phyloP scores from a whole-genome alignment of 1,140 invertebrate genomes.

The Chironomus tepperi region DNA sequence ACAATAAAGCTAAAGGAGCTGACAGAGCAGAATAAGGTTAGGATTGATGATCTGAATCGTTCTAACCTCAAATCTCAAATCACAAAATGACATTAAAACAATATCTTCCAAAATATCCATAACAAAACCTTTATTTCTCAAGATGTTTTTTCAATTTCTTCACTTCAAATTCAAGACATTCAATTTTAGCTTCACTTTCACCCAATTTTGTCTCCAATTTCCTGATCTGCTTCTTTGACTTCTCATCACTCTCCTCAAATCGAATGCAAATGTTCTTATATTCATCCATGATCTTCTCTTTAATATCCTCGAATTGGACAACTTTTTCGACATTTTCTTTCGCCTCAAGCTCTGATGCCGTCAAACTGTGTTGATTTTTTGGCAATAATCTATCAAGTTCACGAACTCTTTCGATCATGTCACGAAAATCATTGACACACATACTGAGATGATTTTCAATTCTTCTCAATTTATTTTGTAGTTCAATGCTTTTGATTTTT shows the following conservation, averaged over 20 bases:
- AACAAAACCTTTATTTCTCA: not conserved
- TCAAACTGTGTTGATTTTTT: not conserved
- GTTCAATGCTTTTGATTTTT: slow-evolving; percentile 9
- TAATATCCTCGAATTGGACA: not conserved
- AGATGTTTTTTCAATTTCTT: not conserved
- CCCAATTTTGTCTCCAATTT: not conserved
- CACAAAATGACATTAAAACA: too few species aligned
- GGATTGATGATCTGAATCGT: too few species aligned
- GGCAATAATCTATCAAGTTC: not conserved
- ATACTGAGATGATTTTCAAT: slow-evolving; percentile 14
- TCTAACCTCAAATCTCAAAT: too few species aligned
- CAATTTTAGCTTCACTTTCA: not conserved
- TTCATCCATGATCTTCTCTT: not conserved
- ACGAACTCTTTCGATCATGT: not conserved
- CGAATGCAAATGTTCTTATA: not conserved
- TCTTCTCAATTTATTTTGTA: slow-evolving; percentile 4
- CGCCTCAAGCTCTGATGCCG: not conserved
- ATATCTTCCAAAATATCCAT: too few species aligned
- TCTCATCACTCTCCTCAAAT: not conserved
- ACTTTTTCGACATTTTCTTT: not conserved
- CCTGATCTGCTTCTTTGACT: not conserved
- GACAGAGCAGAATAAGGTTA: too few species aligned
- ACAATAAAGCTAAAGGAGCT: too few species aligned
- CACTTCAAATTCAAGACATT: not conserved
- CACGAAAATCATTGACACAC: not conserved